Evolutionary conservation across 2,888 invertebrate species (phyloP).

Genomic region (Heteromyza rotundicornis): DNA sequence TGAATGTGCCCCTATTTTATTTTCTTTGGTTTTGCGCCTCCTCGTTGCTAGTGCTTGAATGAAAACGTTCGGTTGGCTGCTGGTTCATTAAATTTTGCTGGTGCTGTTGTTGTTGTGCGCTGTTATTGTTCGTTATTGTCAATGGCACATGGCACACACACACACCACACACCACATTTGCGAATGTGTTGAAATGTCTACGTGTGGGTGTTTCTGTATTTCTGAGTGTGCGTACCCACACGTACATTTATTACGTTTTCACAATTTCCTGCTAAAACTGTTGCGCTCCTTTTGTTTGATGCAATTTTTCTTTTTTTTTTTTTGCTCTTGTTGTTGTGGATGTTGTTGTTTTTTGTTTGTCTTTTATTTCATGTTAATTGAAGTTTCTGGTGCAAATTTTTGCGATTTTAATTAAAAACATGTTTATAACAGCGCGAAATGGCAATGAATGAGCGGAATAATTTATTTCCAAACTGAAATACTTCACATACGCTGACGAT

Average conservation of each 20-base stretch:
- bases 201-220: slow-evolving; percentile 15
- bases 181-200: no score
- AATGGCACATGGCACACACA: no score
- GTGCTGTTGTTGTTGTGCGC: slow-evolving; percentile 1
- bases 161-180: no score
- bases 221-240: slow-evolving; percentile 25
- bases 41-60: neutral
- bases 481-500: neutral
- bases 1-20: slow-evolving; percentile 37
- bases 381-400: slow-evolving; percentile 28
- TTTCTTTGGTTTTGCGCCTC: slow-evolving; percentile 9
- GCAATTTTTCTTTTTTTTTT: slow-evolving; percentile 20
- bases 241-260: slow-evolving; percentile 26
- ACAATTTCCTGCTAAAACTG: slow-evolving; percentile 48
- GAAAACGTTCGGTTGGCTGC: neutral
- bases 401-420: slow-evolving; percentile 54
- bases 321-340: slow-evolving; percentile 28
- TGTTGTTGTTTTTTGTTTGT: slow-evolving; percentile 22
- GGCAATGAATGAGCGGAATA: slow-evolving; percentile 51
- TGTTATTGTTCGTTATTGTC: neutral
- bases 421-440: slow-evolving; percentile 52
- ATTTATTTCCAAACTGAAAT: slow-evolving; percentile 39
- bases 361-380: slow-evolving; percentile 15
- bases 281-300: slow-evolving; percentile 40
- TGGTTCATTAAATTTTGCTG: slow-evolving; percentile 1